Conservation (phyloP, 1,140 invertebrate genomes). For the Carposina sasakii region DNA sequence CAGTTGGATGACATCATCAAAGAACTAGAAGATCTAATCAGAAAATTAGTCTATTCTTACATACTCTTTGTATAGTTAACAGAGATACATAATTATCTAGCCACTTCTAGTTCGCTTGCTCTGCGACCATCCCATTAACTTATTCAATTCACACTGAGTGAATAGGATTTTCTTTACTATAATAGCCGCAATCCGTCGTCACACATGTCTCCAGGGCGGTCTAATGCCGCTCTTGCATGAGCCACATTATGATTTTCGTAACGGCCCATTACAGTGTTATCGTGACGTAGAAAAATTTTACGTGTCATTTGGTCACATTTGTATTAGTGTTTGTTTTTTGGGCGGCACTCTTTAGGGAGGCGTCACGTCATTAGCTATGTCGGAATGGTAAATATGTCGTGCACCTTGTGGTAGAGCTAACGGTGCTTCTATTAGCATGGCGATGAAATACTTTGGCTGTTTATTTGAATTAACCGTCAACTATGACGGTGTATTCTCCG, state of each 20-base stretch:
- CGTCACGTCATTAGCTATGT: too few species aligned
- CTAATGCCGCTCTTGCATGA: conserved; percentile 57
- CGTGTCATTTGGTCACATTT: conserved; percentile 65
- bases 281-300: conserved; percentile 70
- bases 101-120: conserved; percentile 29
- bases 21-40: too few species aligned
- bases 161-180: conserved; percentile 55
- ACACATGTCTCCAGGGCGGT: conserved; percentile 43
- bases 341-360: conserved; percentile 54
- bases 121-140: conserved; percentile 47
- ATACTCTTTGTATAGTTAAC: too few species aligned
- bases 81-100: too few species aligned
- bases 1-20: too few species aligned
- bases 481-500: too few species aligned
- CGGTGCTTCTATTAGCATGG: too few species aligned
- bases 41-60: too few species aligned
- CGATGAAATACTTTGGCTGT: too few species aligned
- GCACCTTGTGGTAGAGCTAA: too few species aligned
- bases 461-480: too few species aligned
- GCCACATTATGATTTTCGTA: conserved; percentile 59
- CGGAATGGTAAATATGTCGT: too few species aligned
- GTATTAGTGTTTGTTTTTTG: conserved; percentile 65
- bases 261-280: conserved; percentile 70
- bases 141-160: conserved; percentile 60
- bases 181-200: conserved; percentile 54